Conservation (phyloP, 2,888 invertebrate genomes). For the Idaea dimidiata region DNA sequence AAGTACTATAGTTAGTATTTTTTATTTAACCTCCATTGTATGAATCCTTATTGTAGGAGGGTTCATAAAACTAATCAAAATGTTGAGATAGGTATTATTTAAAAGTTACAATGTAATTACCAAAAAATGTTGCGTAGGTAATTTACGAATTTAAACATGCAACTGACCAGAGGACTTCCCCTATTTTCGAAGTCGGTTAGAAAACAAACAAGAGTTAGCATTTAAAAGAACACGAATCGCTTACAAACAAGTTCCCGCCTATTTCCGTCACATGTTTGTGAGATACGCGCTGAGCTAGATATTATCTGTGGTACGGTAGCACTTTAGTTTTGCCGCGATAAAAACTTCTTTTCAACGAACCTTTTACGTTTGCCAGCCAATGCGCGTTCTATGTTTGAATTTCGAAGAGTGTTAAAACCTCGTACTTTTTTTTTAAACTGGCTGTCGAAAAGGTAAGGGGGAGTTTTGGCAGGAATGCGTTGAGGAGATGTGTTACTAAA, state of each 20-base stretch:
- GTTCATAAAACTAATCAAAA: too few relatives aligned
- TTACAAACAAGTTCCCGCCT: conserved; percentile 11
- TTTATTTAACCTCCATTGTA: too few relatives aligned
- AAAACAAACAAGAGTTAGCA: conserved; percentile 3
- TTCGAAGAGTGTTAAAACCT: conserved; percentile 12
- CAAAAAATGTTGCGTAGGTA: too few relatives aligned
- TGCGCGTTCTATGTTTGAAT: conserved; percentile 26
- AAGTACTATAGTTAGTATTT: too few relatives aligned
- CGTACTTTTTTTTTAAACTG: not conserved
- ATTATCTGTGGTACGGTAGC: conserved; percentile 27
- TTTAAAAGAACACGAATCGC: conserved; percentile 22
- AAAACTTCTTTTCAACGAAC: conserved; percentile 24
- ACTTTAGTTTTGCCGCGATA: conserved; percentile 26
- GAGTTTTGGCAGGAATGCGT: too few relatives aligned
- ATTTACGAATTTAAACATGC: too few relatives aligned
- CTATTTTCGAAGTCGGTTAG: not conserved
- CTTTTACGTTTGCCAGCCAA: conserved; percentile 22
- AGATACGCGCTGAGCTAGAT: conserved; percentile 21
- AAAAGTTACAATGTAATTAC: too few relatives aligned
- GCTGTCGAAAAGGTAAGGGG: not conserved
- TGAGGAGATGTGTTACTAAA: too few relatives aligned
- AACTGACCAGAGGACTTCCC: too few relatives aligned
- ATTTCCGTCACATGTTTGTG: conserved; percentile 18
- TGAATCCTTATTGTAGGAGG: too few relatives aligned
- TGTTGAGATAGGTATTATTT: too few relatives aligned